phyloP scores from a whole-genome alignment of 2,113 vertebrate genomes.

The Columbina picui region DNA sequence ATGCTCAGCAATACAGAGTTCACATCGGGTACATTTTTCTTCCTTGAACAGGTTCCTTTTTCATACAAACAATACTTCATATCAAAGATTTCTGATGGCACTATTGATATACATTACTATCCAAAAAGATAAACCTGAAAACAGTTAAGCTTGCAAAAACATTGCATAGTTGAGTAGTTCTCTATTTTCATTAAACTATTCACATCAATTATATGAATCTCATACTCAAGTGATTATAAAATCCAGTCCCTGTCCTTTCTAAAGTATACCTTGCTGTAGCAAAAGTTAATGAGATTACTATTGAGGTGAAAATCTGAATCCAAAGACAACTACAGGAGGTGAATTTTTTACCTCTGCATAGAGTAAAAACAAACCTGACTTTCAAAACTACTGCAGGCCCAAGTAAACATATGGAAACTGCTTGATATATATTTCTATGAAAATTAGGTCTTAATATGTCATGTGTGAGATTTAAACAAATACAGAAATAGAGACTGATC shows the following conservation, averaged over 20 bases:
- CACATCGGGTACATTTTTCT: fast-evolving
- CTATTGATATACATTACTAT: not conserved
- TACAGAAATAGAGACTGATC: not conserved
- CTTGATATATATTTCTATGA: not conserved
- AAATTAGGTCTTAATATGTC: not conserved
- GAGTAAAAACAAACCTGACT: not conserved
- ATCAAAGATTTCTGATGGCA: not conserved
- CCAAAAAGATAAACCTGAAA: not conserved
- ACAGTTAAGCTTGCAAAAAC: not conserved
- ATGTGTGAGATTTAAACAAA: not conserved
- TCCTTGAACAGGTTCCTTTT: not conserved
- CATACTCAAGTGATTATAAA: not conserved
- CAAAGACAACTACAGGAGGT: not conserved
- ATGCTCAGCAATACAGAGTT: not conserved
- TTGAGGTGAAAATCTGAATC: not conserved
- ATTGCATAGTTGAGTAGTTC: not conserved
- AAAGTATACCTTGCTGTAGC: not conserved
- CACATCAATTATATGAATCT: not conserved
- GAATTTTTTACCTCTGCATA: not conserved
- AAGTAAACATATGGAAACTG: not conserved
- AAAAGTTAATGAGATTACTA: not conserved
- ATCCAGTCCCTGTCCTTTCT: not conserved
- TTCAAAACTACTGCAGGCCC: not conserved
- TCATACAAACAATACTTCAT: not conserved
- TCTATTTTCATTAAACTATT: not conserved